Percentiles rank a stretch among this genome's conserved stretches.
phyloP scores from a whole-genome alignment of 2,888 invertebrate species.

The Clusia tigrina region DNA sequence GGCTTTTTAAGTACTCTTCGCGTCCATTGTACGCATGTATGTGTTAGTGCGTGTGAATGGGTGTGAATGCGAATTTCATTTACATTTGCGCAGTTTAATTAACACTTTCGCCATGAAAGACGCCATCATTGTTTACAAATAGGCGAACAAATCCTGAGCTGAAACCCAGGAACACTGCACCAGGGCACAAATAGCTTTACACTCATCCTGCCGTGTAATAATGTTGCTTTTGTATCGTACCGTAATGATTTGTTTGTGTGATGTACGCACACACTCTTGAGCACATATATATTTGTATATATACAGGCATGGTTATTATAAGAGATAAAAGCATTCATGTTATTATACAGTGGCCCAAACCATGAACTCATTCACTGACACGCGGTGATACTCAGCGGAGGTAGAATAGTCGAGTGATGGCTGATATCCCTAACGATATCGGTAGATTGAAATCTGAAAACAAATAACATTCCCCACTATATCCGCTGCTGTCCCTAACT shows the following conservation, averaged over 20 bases:
- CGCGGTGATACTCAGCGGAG: no score
- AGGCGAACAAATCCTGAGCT: background rate
- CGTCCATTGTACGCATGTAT: background rate
- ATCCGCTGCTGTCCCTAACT: no score
- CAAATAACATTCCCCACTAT: no score
- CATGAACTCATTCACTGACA: no score
- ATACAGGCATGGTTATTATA: background rate
- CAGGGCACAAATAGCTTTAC: background rate
- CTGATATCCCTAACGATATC: no score
- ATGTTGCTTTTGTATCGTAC: background rate
- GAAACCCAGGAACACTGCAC: background rate
- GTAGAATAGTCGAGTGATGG: no score
- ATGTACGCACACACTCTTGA: no score
- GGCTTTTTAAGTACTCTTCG: background rate
- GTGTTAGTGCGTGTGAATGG: background rate
- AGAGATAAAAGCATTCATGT: background rate
- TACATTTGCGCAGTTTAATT: background rate
- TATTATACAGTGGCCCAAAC: background rate
- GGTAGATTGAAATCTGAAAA: no score
- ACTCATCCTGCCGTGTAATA: background rate
- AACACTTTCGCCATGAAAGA: constrained; percentile 2
- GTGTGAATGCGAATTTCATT: background rate
- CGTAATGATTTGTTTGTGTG: background rate
- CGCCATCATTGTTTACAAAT: background rate
- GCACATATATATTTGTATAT: no score